These are phyloP conservation scores for Glossosoma conforme DNA, from an alignment of 1,140 invertebrate genomes.

Conservation along the genomic window DNA sequence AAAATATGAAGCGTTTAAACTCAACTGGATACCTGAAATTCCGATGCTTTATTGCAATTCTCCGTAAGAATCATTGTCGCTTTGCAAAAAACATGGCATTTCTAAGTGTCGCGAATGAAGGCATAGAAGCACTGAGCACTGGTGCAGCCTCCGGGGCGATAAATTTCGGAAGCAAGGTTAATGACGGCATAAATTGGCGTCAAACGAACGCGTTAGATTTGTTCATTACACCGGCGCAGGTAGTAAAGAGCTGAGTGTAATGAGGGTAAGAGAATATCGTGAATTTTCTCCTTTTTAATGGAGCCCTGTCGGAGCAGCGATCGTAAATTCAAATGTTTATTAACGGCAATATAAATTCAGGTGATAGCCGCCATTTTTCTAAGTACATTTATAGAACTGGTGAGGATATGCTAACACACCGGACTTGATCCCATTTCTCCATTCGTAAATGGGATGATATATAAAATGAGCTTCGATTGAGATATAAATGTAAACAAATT, in stretches of 20 bases:
- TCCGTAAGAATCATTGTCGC: background rate
- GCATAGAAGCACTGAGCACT: too few species aligned
- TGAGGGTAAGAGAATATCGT: background rate
- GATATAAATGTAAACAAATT: too few species aligned
- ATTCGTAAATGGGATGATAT: too few species aligned
- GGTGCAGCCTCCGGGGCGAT: constrained; percentile 1
- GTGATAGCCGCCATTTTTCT: too few species aligned
- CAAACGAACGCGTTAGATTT: constrained; percentile 21
- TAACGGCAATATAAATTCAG: too few species aligned
- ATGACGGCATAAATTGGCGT: constrained; percentile 26
- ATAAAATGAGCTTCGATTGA: too few species aligned
- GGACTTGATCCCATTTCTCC: too few species aligned
- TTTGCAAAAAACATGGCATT: constrained; percentile 1
- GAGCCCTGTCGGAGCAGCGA: background rate
- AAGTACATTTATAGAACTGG: too few species aligned
- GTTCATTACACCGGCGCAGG: constrained; percentile 17
- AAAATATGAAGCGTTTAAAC: too few species aligned
- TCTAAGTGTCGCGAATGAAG: too few species aligned
- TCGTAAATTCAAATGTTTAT: too few species aligned
- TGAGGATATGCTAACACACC: too few species aligned
- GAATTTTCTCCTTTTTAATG: constrained; percentile 4
- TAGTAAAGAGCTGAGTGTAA: constrained; percentile 15
- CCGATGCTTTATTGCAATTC: background rate
- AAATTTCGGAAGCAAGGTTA: constrained; percentile 20
- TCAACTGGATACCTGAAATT: background rate